Evolutionary conservation across 2,888 invertebrate species (phyloP).

Genomic region (Thecocarcelia acutangulata): DNA sequence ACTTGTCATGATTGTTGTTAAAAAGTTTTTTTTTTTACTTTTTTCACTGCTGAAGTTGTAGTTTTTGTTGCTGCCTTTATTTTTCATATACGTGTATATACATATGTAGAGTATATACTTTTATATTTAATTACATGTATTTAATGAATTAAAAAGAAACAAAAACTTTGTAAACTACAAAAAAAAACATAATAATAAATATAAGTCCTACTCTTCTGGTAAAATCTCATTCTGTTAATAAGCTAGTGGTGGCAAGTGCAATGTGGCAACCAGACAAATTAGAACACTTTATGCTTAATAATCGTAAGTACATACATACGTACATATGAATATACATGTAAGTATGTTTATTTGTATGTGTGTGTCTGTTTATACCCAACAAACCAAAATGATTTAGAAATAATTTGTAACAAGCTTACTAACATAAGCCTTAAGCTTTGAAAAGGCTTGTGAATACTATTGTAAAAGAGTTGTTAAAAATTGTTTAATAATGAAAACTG

Average conservation of each 20-base stretch:
- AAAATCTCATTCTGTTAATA: slow-evolving; percentile 21
- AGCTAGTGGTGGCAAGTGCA: slow-evolving; percentile 40
- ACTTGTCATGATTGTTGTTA: slow-evolving; percentile 71
- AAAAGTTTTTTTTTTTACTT: slow-evolving; percentile 47
- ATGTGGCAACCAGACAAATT: slow-evolving; percentile 52
- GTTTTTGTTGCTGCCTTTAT: slow-evolving; percentile 12
- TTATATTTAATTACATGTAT: slow-evolving; percentile 77
- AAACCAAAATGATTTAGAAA: too few relatives aligned
- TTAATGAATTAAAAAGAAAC: slow-evolving; percentile 71
- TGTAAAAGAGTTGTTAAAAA: too few relatives aligned
- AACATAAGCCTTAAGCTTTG: too few relatives aligned
- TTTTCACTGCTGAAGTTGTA: slow-evolving; percentile 1
- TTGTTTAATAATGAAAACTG: too few relatives aligned
- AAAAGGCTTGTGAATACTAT: too few relatives aligned
- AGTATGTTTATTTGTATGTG: neutral
- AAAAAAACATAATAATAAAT: slow-evolving; percentile 66
- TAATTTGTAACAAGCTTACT: too few relatives aligned
- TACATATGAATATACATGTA: neutral
- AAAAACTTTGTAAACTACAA: slow-evolving; percentile 38
- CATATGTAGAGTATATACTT: slow-evolving; percentile 19
- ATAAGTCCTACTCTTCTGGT: slow-evolving; percentile 11
- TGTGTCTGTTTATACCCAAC: neutral
- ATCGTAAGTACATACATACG: slow-evolving; percentile 24
- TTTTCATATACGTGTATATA: slow-evolving; percentile 34
- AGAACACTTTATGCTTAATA: slow-evolving; percentile 26